Conservation (phyloP, 2,797 vertebrate species). For the Malacoraja senta region DNA sequence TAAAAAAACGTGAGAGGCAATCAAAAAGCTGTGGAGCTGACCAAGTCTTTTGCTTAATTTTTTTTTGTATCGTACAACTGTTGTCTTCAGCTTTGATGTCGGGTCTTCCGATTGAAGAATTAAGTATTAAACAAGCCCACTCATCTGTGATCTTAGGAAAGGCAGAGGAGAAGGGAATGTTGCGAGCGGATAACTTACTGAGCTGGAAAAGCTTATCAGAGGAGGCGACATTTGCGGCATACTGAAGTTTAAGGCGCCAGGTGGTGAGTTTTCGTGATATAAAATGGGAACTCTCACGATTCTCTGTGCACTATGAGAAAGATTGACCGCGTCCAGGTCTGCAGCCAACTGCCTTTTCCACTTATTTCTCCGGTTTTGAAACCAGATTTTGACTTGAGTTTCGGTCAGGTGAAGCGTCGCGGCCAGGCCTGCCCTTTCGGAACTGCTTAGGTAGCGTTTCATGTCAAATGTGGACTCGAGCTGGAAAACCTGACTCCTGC, state of each 20-base stretch:
- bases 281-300: constrained; percentile 83
- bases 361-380: constrained; percentile 80
- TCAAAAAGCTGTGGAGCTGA: neutral
- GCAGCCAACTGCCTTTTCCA: constrained; percentile 83
- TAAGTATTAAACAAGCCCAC: constrained; percentile 69
- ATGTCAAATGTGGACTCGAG: constrained; percentile 86
- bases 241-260: constrained; percentile 63
- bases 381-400: constrained; percentile 85
- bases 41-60: neutral
- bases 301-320: constrained; percentile 69
- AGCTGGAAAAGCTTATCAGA: constrained; percentile 58
- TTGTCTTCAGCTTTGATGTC: neutral
- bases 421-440: constrained; percentile 66
- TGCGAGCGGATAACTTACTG: constrained; percentile 69
- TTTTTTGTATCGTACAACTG: neutral
- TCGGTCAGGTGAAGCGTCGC: constrained; percentile 71
- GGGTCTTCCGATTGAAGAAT: neutral
- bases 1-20: neutral
- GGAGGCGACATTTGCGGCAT: constrained; percentile 62
- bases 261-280: constrained; percentile 73
- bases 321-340: constrained; percentile 69
- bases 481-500: constrained; percentile 83
- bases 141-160: constrained; percentile 79
- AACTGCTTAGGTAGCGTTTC: constrained; percentile 75
- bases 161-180: constrained; percentile 77